Evolutionary conservation across 2,797 vertebrate species (phyloP), one percentile per base, ranked within the genome.

Genomic region (Siniperca obscura): DNA sequence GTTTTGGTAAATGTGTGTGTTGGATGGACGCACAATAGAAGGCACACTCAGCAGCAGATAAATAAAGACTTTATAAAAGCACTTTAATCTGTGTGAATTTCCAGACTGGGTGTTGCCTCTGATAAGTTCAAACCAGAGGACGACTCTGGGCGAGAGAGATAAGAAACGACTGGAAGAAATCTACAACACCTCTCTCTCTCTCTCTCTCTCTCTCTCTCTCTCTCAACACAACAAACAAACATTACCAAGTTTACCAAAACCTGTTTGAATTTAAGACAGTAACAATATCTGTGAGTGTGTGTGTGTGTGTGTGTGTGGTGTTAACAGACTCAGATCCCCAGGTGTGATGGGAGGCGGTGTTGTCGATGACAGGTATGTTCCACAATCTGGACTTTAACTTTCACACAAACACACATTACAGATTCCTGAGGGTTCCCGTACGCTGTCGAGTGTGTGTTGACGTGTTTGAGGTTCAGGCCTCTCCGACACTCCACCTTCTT

Each of bases 31-130:
- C 53, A 40, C 50, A 38, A 3, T 16, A 25, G 25, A 22, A 17
- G 12, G 27, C 40, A 40, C 59, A 11, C 53, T 64, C 65, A 34
- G 36, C 22, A 17, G 22, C 5, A 53, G 38, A 66, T 19, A 42
- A 68, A 67, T 67, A 61, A 48, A 44, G 59, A 53, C 50, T 53
- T 70, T n/a, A 61, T 34, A 8, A n/a, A 57, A 52, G 44, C 27
- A 2, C 46, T 80, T 50, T 21, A 64, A 56, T 79, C 53, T 60
- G 73, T 42, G 78, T 75, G 78, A 66, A 76, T 86, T 76, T 81
- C 71, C 86, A 88, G 78, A 86, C 86, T 56, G 86, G 83, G 86
- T 62, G 83, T 81, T 44, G 55, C 12, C 81, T 8, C 55, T 53
- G 78, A 86, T 81, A 81, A 83, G 21, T 53, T 70, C 65, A 50